These are phyloP conservation scores for Hydrolagus affinis DNA, from an alignment of 2,113 vertebrate species.

Conservation along the genomic window DNA sequence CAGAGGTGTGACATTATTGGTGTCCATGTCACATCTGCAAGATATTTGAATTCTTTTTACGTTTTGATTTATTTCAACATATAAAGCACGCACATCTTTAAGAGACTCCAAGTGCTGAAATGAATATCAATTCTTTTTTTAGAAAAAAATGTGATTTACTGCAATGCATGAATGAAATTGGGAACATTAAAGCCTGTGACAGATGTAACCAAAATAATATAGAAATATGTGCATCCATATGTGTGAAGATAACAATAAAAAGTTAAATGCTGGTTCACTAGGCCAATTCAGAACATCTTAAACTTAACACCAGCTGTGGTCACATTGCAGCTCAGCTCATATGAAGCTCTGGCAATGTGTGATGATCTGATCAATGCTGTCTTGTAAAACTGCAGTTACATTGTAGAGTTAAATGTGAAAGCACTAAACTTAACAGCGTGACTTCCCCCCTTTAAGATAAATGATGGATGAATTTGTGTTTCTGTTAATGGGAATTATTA, in stretches of 20 bases:
- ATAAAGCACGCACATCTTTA: constrained; percentile 19
- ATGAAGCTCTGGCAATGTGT: too few relatives aligned
- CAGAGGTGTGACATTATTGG: constrained; percentile 18
- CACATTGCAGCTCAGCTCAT: too few relatives aligned
- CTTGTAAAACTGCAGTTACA: too few relatives aligned
- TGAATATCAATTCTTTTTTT: background rate
- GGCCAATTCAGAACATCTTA: too few relatives aligned
- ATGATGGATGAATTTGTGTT: too few relatives aligned
- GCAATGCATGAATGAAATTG: constrained; percentile 12
- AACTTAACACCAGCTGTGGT: too few relatives aligned
- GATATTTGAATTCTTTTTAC: constrained; percentile 17
- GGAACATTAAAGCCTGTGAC: background rate
- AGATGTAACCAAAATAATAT: background rate
- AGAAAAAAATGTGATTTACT: constrained; percentile 9
- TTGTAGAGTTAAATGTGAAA: too few relatives aligned
- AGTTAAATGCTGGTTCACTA: too few relatives aligned
- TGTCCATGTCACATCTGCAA: constrained; percentile 2
- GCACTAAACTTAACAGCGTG: too few relatives aligned
- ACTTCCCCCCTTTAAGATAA: too few relatives aligned
- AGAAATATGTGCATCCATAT: background rate
- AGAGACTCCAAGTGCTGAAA: constrained; percentile 23
- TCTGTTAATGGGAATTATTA: too few relatives aligned
- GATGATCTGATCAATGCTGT: too few relatives aligned
- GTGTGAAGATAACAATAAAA: background rate
- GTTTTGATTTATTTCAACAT: constrained; percentile 7